Conservation (phyloP, 2,888 invertebrate genomes). For the Amphipyra berbera region DNA sequence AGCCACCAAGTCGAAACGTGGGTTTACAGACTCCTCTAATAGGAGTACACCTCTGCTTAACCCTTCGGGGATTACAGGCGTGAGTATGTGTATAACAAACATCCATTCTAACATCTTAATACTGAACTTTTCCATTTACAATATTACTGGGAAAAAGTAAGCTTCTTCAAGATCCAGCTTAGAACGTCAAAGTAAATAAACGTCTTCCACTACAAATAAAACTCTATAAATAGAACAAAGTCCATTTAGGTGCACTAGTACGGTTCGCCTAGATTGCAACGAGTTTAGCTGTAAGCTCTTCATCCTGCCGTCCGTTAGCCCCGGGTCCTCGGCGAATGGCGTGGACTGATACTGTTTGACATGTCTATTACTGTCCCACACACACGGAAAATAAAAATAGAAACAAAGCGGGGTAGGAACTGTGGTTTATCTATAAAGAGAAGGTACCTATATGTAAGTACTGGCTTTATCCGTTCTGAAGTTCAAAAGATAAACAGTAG, state of each 20-base stretch:
- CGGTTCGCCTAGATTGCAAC: conserved; percentile 28
- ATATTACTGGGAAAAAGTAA: background rate
- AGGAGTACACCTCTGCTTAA: too few relatives aligned
- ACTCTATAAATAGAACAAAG: conserved; percentile 18
- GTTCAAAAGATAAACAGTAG: too few relatives aligned
- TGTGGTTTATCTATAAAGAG: background rate
- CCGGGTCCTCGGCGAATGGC: conserved; percentile 11
- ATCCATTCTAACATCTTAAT: too few relatives aligned
- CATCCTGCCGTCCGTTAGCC: conserved; percentile 7
- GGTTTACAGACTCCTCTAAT: too few relatives aligned
- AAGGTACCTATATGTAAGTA: background rate
- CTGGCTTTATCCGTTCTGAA: too few relatives aligned
- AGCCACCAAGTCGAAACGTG: too few relatives aligned
- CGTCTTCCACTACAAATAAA: background rate
- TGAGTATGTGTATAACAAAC: too few relatives aligned
- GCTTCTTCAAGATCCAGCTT: background rate
- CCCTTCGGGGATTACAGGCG: too few relatives aligned
- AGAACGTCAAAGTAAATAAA: conserved; percentile 2
- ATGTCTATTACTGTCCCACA: conserved; percentile 12
- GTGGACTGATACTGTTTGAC: conserved; percentile 26
- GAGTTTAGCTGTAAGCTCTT: conserved; percentile 41
- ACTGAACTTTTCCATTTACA: too few relatives aligned
- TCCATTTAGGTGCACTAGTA: conserved; percentile 32
- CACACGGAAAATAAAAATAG: conserved; percentile 21
- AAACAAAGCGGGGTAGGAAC: background rate